A percentile compares a stretch with the other conserved stretches of the same genome.
Conservation (phyloP, 2,888 invertebrate genomes). For the Eupithecia exiguata region DNA sequence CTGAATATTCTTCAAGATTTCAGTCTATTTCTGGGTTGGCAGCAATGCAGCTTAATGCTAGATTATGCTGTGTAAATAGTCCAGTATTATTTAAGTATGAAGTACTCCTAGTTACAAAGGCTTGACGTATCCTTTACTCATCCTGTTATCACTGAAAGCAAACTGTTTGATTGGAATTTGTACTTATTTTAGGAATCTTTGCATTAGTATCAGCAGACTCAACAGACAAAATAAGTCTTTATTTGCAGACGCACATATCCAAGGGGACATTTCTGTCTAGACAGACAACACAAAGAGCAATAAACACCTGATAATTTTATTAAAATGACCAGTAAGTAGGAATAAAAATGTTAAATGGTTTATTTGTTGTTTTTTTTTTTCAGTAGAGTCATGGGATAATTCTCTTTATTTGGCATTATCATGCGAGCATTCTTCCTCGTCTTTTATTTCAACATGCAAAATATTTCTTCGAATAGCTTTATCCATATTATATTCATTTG, state of each 20-base stretch:
- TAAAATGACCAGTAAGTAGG: constrained; percentile 13
- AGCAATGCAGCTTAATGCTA: too few relatives aligned
- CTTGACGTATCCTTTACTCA: not conserved
- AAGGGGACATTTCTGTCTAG: constrained; percentile 10
- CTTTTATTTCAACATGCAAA: constrained; percentile 24
- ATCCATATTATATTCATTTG: constrained; percentile 28
- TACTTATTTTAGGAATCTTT: constrained; percentile 2
- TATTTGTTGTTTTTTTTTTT: constrained; percentile 12
- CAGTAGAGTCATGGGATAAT: constrained; percentile 23
- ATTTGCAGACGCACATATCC: constrained; percentile 9
- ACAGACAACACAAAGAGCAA: constrained; percentile 25
- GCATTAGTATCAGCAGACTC: not conserved
- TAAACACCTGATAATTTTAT: constrained; percentile 23
- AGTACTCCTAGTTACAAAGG: not conserved
- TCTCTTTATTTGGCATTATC: constrained; percentile 27
- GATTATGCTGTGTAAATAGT: too few relatives aligned
- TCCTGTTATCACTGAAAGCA: not conserved
- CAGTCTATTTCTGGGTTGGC: too few relatives aligned
- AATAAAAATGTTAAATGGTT: constrained; percentile 13
- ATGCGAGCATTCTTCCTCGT: constrained; percentile 29
- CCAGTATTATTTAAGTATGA: too few relatives aligned
- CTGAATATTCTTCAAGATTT: too few relatives aligned
- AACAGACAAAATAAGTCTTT: constrained; percentile 13
- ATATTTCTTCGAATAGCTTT: constrained; percentile 22
- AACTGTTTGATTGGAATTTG: not conserved